These are phyloP conservation scores for Ophion slaviceki DNA, from an alignment of 2,888 invertebrate species.

Conservation along the genomic window DNA sequence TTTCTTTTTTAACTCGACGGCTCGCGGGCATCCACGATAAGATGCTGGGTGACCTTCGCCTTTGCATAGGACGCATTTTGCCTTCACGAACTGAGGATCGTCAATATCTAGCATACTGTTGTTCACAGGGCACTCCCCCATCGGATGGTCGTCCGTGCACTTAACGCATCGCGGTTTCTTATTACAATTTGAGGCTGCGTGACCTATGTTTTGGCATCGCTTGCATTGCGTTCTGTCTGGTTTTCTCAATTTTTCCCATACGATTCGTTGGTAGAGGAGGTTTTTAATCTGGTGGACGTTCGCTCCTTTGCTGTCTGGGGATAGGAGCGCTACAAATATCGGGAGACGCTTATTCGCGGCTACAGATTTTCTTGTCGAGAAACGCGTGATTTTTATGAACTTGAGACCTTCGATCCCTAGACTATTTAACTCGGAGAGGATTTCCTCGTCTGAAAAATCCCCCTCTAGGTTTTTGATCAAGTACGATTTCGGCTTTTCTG, in stretches of 20 bases:
- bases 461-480: constrained; percentile 7
- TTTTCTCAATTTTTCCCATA: constrained; percentile 40
- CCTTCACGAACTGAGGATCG: too few relatives aligned
- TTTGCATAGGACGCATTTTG: too few relatives aligned
- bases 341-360: background rate
- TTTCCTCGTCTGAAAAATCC: background rate
- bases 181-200: constrained; percentile 22
- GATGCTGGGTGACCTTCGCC: too few relatives aligned
- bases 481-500: background rate
- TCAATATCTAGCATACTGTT: too few relatives aligned
- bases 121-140: too few relatives aligned
- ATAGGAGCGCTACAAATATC: constrained; percentile 13
- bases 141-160: too few relatives aligned
- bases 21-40: too few relatives aligned
- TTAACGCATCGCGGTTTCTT: background rate
- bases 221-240: constrained; percentile 8
- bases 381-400: constrained; percentile 7
- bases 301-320: background rate
- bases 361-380: background rate
- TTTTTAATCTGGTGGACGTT: background rate
- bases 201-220: constrained; percentile 33
- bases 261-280: constrained; percentile 2
- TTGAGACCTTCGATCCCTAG: background rate
- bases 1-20: too few relatives aligned
- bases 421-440: background rate